A percentile compares a stretch with the other conserved stretches of the same genome.
phyloP scores from a whole-genome alignment of 2,797 vertebrate species.

The Streptopelia turtur region DNA sequence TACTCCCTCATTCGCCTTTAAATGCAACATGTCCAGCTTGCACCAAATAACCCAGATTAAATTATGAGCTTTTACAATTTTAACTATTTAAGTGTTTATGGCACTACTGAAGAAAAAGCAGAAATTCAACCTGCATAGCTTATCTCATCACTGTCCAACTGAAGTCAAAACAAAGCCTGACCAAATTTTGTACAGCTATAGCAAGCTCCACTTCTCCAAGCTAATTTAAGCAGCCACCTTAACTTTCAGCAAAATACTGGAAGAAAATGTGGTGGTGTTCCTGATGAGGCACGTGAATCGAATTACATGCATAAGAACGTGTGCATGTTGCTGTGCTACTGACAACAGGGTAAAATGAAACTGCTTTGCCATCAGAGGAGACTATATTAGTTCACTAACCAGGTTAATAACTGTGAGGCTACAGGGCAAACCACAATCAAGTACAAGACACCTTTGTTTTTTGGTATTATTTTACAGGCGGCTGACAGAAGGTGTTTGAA shows the following conservation, averaged over 20 bases:
- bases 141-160: neutral
- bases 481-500: neutral
- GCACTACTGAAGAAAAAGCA: neutral
- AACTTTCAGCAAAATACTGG: neutral
- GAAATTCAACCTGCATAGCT: neutral
- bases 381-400: neutral
- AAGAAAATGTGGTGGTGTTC: neutral
- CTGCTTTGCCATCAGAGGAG: neutral
- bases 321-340: neutral
- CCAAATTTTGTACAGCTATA: neutral
- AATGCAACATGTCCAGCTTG: neutral
- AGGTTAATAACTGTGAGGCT: neutral
- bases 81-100: neutral
- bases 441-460: neutral
- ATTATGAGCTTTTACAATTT: too few species aligned
- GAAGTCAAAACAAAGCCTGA: neutral
- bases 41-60: neutral
- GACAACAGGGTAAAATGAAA: neutral
- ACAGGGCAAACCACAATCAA: neutral
- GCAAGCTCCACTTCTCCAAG: neutral
- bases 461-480: neutral
- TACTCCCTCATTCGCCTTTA: neutral
- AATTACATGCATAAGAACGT: fast-evolving
- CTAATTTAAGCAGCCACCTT: neutral
- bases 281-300: neutral